Conservation (phyloP, 2,113 vertebrate genomes). For the Coregonus clupeaformis region DNA sequence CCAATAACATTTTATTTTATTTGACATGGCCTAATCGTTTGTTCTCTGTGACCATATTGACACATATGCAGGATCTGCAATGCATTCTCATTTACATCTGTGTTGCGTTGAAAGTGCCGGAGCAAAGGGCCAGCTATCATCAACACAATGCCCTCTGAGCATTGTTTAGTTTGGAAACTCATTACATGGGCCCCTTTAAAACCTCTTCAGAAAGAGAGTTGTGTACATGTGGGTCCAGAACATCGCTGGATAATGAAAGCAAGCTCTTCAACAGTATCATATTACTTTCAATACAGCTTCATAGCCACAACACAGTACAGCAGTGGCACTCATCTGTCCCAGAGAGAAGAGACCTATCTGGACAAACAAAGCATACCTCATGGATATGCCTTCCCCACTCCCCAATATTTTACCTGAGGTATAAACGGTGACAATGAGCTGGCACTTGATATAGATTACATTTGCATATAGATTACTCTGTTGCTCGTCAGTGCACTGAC, state of each 20-base stretch:
- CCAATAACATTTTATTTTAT: too few species aligned
- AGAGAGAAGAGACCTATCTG: conserved; percentile 10
- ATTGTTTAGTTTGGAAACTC: neutral
- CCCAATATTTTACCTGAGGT: conserved; percentile 14
- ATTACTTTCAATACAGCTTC: too few species aligned
- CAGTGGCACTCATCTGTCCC: conserved; percentile 17
- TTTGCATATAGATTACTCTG: conserved; percentile 44
- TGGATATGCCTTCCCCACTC: neutral
- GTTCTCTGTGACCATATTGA: too few species aligned
- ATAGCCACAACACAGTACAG: too few species aligned
- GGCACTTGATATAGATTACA: conserved; percentile 18
- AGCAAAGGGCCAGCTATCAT: too few species aligned
- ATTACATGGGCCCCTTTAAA: neutral
- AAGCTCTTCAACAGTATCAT: too few species aligned
- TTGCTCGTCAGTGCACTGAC: neutral
- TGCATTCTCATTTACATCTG: too few species aligned
- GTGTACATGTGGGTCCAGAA: too few species aligned
- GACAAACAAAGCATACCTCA: conserved; percentile 16
- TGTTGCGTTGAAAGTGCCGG: too few species aligned
- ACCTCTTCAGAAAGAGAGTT: neutral
- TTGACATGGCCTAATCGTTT: too few species aligned
- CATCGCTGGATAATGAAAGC: neutral
- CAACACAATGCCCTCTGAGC: too few species aligned
- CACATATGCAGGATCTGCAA: too few species aligned
- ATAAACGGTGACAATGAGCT: neutral